A percentile compares a stretch with the other conserved stretches of the same genome.
These are phyloP conservation scores for Chloroceryle inda DNA, from an alignment of 2,797 vertebrate genomes.

Conservation along the genomic window DNA sequence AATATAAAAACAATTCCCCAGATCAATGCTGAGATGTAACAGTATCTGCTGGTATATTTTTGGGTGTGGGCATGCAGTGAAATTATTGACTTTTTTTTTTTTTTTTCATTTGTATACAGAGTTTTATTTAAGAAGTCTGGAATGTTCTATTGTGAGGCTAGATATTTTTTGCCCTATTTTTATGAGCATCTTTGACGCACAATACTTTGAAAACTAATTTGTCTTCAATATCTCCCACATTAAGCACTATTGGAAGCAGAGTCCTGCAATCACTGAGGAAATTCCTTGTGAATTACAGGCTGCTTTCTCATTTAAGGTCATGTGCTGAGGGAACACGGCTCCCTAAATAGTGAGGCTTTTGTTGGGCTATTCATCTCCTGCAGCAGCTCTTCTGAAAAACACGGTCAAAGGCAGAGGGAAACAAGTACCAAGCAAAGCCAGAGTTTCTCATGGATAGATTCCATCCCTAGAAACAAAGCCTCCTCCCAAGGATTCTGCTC, in stretches of 20 bases:
- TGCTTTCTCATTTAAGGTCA: constrained; percentile 76
- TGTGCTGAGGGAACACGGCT: constrained; percentile 70
- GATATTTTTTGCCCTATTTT: neutral
- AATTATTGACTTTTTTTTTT: neutral
- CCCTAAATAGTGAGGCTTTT: constrained; percentile 73
- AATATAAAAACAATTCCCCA: neutral
- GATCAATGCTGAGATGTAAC: neutral
- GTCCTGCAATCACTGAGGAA: constrained; percentile 47
- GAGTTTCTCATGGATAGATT: constrained; percentile 73
- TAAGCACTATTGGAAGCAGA: constrained; percentile 62
- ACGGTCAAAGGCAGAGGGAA: constrained; percentile 69
- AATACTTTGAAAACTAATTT: constrained; percentile 25
- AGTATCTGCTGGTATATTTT: neutral
- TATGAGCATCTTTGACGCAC: neutral
- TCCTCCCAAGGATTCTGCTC: constrained; percentile 58
- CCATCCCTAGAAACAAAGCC: constrained; percentile 70
- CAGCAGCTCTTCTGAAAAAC: constrained; percentile 74
- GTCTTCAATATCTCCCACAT: constrained; percentile 41
- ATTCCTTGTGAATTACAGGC: constrained; percentile 74
- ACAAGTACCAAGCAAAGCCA: constrained; percentile 66
- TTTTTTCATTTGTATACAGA: neutral
- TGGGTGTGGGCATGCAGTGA: neutral
- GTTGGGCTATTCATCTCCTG: constrained; percentile 73
- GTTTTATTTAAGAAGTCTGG: neutral
- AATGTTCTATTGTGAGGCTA: neutral